These are phyloP conservation scores for Bolinopsis microptera DNA, from an alignment of 37 sponge, comb jelly and placozoan species.

Conservation along the genomic window DNA sequence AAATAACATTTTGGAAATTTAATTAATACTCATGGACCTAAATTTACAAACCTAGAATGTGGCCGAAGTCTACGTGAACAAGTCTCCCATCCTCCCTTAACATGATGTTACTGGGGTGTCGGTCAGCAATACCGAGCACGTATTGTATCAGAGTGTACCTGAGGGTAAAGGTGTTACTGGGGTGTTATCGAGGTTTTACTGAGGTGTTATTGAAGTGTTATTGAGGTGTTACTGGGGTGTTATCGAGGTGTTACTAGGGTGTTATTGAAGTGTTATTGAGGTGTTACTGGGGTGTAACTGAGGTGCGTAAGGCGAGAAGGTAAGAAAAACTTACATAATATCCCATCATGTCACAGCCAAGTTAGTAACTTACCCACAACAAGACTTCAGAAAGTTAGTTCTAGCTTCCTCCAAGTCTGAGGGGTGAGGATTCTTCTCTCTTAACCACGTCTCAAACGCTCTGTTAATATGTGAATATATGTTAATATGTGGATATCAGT, in stretches of 20 bases:
- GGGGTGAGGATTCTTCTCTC: slow-evolving; percentile 18
- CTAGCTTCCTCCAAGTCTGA: slow-evolving; percentile 24
- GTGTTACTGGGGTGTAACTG: no score
- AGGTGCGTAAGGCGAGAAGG: no score
- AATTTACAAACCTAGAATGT: slow-evolving; percentile 10
- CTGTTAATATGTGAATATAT: neutral
- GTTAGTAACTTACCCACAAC: slow-evolving; percentile 6
- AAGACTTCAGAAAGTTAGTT: slow-evolving; percentile 7
- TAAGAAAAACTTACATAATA: no score
- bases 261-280: no score
- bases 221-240: no score
- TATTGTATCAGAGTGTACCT: slow-evolving; percentile 44
- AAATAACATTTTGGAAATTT: no score
- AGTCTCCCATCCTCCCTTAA: slow-evolving; percentile 13
- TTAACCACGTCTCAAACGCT: neutral
- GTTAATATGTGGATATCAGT: no score
- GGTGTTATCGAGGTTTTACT: no score
- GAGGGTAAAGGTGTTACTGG: neutral
- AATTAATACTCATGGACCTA: no score
- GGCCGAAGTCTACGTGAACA: slow-evolving; percentile 61
- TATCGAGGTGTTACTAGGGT: no score
- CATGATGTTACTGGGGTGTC: slow-evolving; percentile 61
- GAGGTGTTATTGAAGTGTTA: no score
- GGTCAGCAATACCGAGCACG: slow-evolving; percentile 51
- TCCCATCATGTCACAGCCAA: no score